phyloP scores from a whole-genome alignment of 2,113 vertebrate species.

The Phasianus colchicus region DNA sequence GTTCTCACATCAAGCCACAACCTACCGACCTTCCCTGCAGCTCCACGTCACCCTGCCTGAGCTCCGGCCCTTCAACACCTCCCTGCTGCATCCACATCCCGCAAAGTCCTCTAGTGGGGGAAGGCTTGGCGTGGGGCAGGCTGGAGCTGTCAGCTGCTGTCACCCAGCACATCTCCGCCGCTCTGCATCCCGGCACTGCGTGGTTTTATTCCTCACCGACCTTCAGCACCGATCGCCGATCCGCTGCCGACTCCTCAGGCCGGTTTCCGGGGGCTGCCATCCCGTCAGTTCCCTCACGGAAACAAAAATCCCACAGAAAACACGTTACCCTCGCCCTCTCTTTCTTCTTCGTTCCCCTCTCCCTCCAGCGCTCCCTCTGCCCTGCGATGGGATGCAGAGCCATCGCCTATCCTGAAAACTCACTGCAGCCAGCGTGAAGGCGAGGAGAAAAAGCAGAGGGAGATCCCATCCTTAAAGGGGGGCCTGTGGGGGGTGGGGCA shows the following conservation, averaged over 20 bases:
- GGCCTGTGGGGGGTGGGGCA: no score
- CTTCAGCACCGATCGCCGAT: neutral
- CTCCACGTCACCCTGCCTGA: rapidly evolving
- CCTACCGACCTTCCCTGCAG: neutral
- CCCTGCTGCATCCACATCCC: neutral
- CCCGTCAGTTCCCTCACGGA: neutral
- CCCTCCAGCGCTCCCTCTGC: neutral
- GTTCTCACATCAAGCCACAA: neutral
- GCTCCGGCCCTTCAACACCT: neutral
- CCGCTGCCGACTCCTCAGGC: neutral
- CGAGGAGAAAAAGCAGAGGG: rapidly evolving
- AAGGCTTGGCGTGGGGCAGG: neutral
- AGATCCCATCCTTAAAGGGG: no score
- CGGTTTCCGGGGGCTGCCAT: neutral
- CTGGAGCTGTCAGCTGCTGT: neutral
- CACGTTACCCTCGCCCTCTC: neutral
- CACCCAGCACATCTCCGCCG: no score
- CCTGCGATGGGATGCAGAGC: rapidly evolving
- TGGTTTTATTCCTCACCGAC: neutral
- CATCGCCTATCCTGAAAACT: neutral
- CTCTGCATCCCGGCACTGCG: no score
- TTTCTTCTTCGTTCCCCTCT: neutral
- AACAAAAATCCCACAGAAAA: neutral
- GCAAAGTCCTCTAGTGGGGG: neutral
- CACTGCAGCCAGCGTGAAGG: neutral